Conservation (phyloP, 2,797 vertebrate species). For the Poecilia velifera region DNA sequence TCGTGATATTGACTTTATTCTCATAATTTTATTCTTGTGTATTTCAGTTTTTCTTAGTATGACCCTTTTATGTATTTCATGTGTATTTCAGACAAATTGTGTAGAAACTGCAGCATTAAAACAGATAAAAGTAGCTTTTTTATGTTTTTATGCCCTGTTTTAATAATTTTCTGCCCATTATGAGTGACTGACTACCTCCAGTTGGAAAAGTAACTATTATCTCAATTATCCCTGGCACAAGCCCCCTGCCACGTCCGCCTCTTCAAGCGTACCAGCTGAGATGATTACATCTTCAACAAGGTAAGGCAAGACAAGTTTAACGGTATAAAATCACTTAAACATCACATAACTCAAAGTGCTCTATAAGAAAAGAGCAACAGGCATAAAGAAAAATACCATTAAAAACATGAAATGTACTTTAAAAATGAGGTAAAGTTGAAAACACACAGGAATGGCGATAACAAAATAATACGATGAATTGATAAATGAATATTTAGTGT, state of each 20-base stretch:
- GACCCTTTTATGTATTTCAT: background rate
- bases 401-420: background rate
- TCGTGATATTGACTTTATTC: too few relatives aligned
- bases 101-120: background rate
- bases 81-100: background rate
- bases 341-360: background rate
- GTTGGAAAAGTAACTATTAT: background rate
- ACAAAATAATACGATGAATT: background rate
- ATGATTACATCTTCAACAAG: background rate
- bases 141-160: background rate
- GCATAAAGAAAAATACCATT: background rate
- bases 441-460: background rate
- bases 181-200: background rate
- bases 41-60: background rate
- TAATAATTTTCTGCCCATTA: background rate
- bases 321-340: background rate
- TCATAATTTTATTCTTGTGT: too few relatives aligned
- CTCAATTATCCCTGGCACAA: background rate
- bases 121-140: background rate
- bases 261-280: background rate
- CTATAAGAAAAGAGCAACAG: background rate
- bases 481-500: background rate
- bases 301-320: background rate
- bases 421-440: background rate
- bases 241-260: background rate